phyloP scores from a whole-genome alignment of 2,888 invertebrate species.

The Morpho achilles region DNA sequence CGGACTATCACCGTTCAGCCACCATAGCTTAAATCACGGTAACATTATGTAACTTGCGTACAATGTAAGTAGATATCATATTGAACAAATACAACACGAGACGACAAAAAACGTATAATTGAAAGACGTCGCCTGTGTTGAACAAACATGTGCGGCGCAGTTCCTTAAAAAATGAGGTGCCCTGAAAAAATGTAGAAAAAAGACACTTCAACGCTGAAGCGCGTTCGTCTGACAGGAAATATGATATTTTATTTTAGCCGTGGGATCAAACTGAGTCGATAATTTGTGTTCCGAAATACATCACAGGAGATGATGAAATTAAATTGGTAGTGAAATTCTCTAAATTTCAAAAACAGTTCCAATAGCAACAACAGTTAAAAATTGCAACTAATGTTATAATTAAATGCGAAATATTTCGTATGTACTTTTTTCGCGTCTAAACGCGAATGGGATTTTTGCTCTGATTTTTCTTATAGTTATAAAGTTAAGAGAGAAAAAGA shows the following conservation, averaged over 20 bases:
- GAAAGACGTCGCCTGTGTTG: constrained; percentile 60
- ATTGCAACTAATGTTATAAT: too few relatives aligned
- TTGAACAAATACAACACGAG: constrained; percentile 24
- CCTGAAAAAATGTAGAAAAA: constrained; percentile 62
- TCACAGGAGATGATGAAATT: constrained; percentile 63
- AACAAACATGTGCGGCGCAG: constrained; percentile 73
- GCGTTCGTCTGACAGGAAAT: constrained; percentile 74
- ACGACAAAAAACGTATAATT: constrained; percentile 29
- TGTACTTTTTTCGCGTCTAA: too few relatives aligned
- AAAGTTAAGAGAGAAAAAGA: too few relatives aligned
- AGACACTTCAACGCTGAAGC: constrained; percentile 69
- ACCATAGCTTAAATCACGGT: too few relatives aligned
- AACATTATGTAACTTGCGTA: background rate
- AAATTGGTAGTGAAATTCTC: constrained; percentile 64
- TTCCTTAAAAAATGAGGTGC: constrained; percentile 68
- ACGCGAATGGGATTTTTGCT: too few relatives aligned
- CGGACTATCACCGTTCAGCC: too few relatives aligned
- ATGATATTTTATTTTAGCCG: constrained; percentile 79
- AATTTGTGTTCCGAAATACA: constrained; percentile 71
- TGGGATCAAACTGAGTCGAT: constrained; percentile 77
- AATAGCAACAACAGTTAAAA: too few relatives aligned
- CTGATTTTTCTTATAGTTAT: too few relatives aligned
- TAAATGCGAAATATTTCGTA: too few relatives aligned
- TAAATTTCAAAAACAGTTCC: too few relatives aligned
- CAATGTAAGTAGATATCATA: constrained; percentile 20